Evolutionary conservation across 2,797 vertebrate genomes (phyloP), one percentile per base, ranked within the genome.

Genomic region (Sus cebifrons): DNA sequence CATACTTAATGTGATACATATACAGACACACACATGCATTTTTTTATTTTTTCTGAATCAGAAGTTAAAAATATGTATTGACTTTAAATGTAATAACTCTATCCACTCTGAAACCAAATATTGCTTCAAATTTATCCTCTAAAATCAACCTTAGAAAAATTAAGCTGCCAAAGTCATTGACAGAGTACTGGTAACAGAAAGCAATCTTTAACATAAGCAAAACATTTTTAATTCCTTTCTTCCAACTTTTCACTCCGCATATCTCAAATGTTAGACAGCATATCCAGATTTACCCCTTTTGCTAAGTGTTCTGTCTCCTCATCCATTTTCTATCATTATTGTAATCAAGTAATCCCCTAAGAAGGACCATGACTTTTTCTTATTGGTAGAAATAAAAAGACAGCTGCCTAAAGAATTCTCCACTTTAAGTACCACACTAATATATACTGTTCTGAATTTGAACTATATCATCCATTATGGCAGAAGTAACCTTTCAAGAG

Each of bases 91-190:
- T 36, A 88, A 74, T 23, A 93, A 94, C 58, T 86, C 71, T 91
- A 86, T 20, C 29, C 7, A 92, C 12, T 13, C 87, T 92, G 54
- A 97, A 93, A 95, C 25, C 96, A 97, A 96, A 29, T 70, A 86
- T 64, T 52, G 87, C 49, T 91, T 86, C 40, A 89, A 75, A 88
- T 70, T 68, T 89, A 85, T 90, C 81, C 58, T 94, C 89, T 71
- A 65, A 89, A 96, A 88, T 54, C n/a, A 86, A 89, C 20, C 81
- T 29, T 89, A 96, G 52, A 93, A 86, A 88, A 92, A 79, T 58
- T 82, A 83, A 92, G 94, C 9, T 74, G 5, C 29, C 36, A 56
- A 94, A 71, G 18, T 86, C 12, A 89, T 18, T 64, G 73, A 15
- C 21, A 60, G 56, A 84, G 56, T 44, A 60, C 44, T 6, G 12